Evolutionary conservation across 2,797 vertebrate genomes (phyloP), one percentile per base, ranked within the genome.

Genomic region (Hyperoplus immaculatus): DNA sequence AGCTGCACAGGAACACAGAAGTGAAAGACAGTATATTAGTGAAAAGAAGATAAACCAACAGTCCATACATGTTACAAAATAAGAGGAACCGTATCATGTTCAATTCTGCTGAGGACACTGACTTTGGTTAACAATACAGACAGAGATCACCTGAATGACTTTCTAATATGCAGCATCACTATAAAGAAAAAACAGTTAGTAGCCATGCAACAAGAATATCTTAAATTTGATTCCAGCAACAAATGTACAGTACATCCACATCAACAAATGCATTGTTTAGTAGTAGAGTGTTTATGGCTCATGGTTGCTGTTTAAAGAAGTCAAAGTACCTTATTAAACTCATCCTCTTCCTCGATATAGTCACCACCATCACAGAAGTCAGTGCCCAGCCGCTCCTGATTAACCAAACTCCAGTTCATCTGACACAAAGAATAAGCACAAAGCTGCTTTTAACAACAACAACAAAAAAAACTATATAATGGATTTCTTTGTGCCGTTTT

Each of bases 261-360:
- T 50, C 4, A n/a, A 13, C 21, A 38, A 6, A 8, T 8, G 4
- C 45, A 4, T n/a, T 53, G 39, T 43, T 42, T 16, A 45, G 8
- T 29, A 14, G 14, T n/a, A 1, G 16, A 18, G 12, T 7, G 18
- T 49, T 55, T 12, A 55, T 62, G 43, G 6, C 8, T 68, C 8
- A 8, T 53, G 46, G 16, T 21, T 45, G 14, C 15, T 15, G n/a
- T 57, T 65, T 10, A 16, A 58, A 70, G 10, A 49, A 29, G 41
- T 6, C 2, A 47, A 3, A 21, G n/a, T 76, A 99, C 97, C 97
- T 96, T 98, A 84, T 96, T 97, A 77, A 96, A 97, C 16, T 96
- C 93, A 13, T 95, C 90, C 42, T 96, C 96, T 51, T 98, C 96
- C 80, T 97, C 97, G 0, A 96, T 94, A 65, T 96, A 96, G 83